These are phyloP conservation scores for Polietes domitor DNA, from an alignment of 2,888 invertebrate genomes.

Conservation along the genomic window DNA sequence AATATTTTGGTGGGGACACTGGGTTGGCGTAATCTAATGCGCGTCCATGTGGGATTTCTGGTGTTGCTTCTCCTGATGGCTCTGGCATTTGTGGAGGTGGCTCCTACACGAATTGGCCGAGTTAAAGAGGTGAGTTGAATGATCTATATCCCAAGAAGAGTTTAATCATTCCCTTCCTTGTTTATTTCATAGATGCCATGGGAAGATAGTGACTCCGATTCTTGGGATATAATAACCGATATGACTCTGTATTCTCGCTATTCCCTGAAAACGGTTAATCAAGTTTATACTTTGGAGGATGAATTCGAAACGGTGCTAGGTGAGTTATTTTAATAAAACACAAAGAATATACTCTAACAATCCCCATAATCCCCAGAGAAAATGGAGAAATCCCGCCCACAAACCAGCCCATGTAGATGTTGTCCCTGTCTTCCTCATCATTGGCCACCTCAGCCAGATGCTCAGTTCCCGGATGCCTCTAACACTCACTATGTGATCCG, in stretches of 20 bases:
- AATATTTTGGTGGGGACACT: slow-evolving; percentile 82
- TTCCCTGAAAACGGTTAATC: not conserved
- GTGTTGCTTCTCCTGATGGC: slow-evolving; percentile 68
- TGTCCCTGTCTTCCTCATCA: slow-evolving; percentile 25
- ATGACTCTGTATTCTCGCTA: slow-evolving; percentile 41
- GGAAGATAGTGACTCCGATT: slow-evolving; percentile 54
- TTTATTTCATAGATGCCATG: not conserved
- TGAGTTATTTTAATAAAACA: not conserved
- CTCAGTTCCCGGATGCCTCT: not conserved
- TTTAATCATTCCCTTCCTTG: too few species aligned
- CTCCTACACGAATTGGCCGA: slow-evolving; percentile 70
- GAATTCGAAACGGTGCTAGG: slow-evolving; percentile 67
- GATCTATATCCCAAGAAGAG: too few species aligned
- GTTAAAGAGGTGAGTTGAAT: slow-evolving; percentile 62
- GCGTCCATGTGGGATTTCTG: slow-evolving; percentile 81
- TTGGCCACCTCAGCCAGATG: not conserved
- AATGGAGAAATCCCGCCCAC: not conserved
- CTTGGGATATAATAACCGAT: slow-evolving; percentile 19
- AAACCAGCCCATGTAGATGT: not conserved
- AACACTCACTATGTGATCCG: slow-evolving; percentile 69
- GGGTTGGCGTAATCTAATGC: slow-evolving; percentile 85
- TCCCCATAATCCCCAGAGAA: slow-evolving; percentile 15
- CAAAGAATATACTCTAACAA: not conserved
- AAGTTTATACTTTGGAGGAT: slow-evolving; percentile 66
- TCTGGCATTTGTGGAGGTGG: slow-evolving; percentile 72